Percentiles rank a stretch among this genome's conserved stretches.
Evolutionary conservation across 2,797 vertebrate species (phyloP).

Genomic region (Emys orbicularis): DNA sequence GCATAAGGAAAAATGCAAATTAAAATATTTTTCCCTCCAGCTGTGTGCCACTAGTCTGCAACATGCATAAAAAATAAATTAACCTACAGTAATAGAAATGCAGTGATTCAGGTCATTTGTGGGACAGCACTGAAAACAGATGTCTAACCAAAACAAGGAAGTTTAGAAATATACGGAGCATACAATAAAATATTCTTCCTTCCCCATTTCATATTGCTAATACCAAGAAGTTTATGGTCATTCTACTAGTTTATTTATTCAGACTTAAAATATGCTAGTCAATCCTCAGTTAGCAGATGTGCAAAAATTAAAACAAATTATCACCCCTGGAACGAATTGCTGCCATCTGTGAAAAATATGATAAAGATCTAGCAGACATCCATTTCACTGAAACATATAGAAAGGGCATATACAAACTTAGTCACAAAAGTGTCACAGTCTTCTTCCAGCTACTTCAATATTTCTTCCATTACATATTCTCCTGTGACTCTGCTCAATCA

Average conservation of each 20-base stretch:
- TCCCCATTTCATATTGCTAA: not conserved
- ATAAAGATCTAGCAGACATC: not conserved
- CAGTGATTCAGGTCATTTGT: not conserved
- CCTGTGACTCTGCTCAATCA: not conserved
- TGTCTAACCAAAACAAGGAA: not conserved
- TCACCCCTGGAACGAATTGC: fast-evolving
- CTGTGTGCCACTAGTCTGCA: conserved; percentile 51
- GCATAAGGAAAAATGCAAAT: not conserved
- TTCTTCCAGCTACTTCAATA: not conserved
- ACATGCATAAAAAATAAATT: conserved; percentile 1
- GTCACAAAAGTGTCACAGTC: not conserved
- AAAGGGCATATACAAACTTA: not conserved
- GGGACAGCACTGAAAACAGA: not conserved
- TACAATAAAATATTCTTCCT: not conserved
- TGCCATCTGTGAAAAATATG: not conserved
- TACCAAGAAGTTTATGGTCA: not conserved
- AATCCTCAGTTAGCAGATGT: not conserved
- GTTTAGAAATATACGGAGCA: not conserved
- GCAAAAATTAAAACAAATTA: not conserved
- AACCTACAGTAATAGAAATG: not conserved
- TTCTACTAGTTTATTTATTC: not conserved
- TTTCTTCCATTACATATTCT: not conserved
- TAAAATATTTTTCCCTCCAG: conserved; percentile 30
- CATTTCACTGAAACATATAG: not conserved
- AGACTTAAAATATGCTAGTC: not conserved